Evolutionary conservation across 2,797 vertebrate genomes (phyloP).

Genomic region (Nannoperca australis): DNA sequence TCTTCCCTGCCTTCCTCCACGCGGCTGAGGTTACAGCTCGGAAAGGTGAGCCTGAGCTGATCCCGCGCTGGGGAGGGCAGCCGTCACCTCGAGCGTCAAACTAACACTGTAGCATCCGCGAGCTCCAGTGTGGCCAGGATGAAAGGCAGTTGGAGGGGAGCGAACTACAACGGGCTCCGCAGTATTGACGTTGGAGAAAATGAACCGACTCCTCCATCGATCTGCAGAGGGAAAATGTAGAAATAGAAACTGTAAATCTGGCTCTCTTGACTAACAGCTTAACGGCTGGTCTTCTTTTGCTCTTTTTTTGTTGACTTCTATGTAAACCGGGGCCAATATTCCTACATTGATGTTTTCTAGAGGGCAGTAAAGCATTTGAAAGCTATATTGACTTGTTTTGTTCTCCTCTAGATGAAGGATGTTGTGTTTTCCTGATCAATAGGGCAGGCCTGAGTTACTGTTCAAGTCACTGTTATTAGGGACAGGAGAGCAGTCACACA

Average conservation of each 20-base stretch:
- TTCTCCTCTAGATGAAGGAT: slow-evolving; percentile 77
- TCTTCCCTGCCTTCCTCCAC: slow-evolving; percentile 19
- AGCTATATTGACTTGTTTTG: slow-evolving; percentile 79
- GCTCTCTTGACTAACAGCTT: slow-evolving; percentile 83
- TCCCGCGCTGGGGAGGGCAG: slow-evolving; percentile 52
- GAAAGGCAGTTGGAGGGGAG: slow-evolving; percentile 71
- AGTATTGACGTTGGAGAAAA: slow-evolving; percentile 85
- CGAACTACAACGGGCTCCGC: slow-evolving; percentile 65
- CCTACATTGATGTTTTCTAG: slow-evolving; percentile 80
- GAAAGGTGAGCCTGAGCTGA: slow-evolving; percentile 64
- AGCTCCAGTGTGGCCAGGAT: slow-evolving; percentile 75
- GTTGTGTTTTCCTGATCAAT: slow-evolving; percentile 76
- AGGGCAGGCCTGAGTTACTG: slow-evolving; percentile 65
- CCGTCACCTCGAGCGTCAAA: slow-evolving; percentile 62
- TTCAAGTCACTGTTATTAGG: slow-evolving; percentile 40
- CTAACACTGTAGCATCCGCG: slow-evolving; percentile 44
- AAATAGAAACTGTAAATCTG: slow-evolving; percentile 86
- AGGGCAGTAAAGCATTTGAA: slow-evolving; percentile 82
- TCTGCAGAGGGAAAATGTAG: slow-evolving; percentile 81
- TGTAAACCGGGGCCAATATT: slow-evolving; percentile 80
- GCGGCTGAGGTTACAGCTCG: slow-evolving; percentile 52
- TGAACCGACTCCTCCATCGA: slow-evolving; percentile 83
- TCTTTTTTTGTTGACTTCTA: slow-evolving; percentile 55
- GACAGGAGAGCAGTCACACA: slow-evolving; percentile 47
- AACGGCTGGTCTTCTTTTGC: slow-evolving; percentile 60